A percentile compares a stretch with the other conserved stretches of the same genome.
phyloP scores from a whole-genome alignment of 2,113 vertebrate species.

The Rousettus leschenaultii region DNA sequence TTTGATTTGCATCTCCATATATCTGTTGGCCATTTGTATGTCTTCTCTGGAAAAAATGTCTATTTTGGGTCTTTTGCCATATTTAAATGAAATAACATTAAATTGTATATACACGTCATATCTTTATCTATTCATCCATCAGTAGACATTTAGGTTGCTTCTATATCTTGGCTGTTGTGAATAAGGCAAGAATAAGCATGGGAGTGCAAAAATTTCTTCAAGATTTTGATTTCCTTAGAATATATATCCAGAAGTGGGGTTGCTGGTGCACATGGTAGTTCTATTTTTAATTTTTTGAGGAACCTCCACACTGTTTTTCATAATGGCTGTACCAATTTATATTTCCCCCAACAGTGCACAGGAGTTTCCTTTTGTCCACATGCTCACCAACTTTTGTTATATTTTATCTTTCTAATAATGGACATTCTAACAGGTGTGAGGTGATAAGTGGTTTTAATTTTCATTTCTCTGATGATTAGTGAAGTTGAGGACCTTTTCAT shows the following conservation, averaged over 20 bases:
- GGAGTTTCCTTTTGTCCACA: not conserved
- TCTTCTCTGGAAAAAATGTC: not conserved
- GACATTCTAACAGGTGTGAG: not conserved
- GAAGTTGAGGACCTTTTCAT: not conserved
- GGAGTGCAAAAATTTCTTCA: not conserved
- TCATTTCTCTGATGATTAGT: not conserved
- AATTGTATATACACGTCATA: not conserved
- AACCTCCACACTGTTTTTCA: not conserved
- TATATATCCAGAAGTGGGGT: not conserved
- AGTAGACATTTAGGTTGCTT: not conserved
- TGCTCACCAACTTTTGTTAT: not conserved
- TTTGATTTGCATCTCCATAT: not conserved
- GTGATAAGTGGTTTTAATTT: not conserved
- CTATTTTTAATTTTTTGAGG: not conserved
- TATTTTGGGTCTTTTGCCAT: not conserved
- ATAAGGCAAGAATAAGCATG: not conserved
- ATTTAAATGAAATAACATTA: not conserved
- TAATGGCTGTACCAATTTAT: not conserved
- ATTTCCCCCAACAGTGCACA: not conserved
- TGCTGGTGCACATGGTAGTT: not conserved
- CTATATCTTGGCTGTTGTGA: not conserved
- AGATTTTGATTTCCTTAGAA: not conserved
- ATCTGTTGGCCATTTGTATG: not conserved
- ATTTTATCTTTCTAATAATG: not conserved
- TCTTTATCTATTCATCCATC: not conserved